Base-by-base conservation (phyloP, 2,888 invertebrate genomes). In the Spatulosminthurus flaviceps region DNA sequence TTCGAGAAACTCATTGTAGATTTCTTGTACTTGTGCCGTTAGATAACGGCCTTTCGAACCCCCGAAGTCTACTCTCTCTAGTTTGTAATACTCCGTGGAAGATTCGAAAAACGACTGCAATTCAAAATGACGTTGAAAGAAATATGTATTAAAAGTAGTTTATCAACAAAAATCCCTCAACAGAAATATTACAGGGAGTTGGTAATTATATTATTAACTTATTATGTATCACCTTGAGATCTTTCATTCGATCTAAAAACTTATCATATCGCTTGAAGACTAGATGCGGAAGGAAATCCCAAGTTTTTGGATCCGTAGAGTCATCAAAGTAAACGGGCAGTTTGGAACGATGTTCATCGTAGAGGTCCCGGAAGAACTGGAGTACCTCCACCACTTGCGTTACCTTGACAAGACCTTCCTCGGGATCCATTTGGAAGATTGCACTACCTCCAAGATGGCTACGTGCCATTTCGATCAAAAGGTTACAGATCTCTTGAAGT, bases 61-160 rank as follows among this genome's bases (percentile, higher is more conserved):
- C 60, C 97, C 97, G 84, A 97, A 93, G 89, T 97, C 97, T 71
- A 97, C 93, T 88, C 97, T 96, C 88, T 97, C 97, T 84, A 98
- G 89, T 88, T 97, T 97, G 87, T 94, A 92, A 87, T 97, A 97
- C 88, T 98, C 97, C 83, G 95, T 89, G 13, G 96, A 95, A 0
- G 96, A 96, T 88, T 95, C 92, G 88, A 97, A 97, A 87, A 97
- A 93, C 92, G 93, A 93, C 88, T 93, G 89, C 81, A 81, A 77
- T n/a, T n/a, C n/a, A n/a, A n/a, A n/a, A n/a, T n/a, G n/a, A n/a
- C n/a, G n/a, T n/a, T n/a, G n/a, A n/a, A n/a, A n/a, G n/a, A n/a
- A n/a, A n/a, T n/a, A n/a, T n/a, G n/a, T n/a, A n/a, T n/a, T n/a
- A n/a, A n/a, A n/a, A n/a, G n/a, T n/a, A 24, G 13, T 41, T 5